These are phyloP conservation scores for Labeo calbasu DNA, from an alignment of 2,797 vertebrate species.

Conservation along the genomic window DNA sequence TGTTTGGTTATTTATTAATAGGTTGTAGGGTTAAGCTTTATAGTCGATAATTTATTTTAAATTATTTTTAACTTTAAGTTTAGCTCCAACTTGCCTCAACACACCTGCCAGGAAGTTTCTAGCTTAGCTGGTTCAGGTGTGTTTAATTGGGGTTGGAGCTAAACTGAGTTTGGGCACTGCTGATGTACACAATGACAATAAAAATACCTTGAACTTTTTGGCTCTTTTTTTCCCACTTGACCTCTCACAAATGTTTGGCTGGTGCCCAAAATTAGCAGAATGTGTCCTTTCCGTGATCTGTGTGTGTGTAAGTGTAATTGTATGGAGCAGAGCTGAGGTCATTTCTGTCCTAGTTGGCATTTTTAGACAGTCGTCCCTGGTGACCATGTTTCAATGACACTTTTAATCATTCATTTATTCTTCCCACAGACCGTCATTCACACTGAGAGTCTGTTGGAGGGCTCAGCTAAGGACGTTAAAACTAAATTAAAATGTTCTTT, in stretches of 20 bases:
- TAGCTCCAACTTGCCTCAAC: too few species aligned
- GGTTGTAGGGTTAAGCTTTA: too few species aligned
- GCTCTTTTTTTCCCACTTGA: neutral
- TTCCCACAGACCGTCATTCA: conserved; percentile 20
- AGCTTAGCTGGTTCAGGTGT: too few species aligned
- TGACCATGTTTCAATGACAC: conserved; percentile 35
- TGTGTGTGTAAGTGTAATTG: neutral
- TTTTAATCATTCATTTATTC: conserved; percentile 39
- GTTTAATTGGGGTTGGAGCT: too few species aligned
- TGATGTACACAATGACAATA: too few species aligned
- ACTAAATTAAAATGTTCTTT: conserved; percentile 2
- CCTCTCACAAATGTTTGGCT: neutral
- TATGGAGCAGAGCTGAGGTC: conserved; percentile 5
- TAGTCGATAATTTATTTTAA: too few species aligned
- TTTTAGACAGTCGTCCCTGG: conserved; percentile 20
- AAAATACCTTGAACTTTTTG: neutral
- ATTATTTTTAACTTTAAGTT: too few species aligned
- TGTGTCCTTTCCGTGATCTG: neutral
- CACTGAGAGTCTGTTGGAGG: conserved; percentile 2
- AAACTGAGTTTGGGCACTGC: too few species aligned
- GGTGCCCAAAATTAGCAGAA: conserved; percentile 6
- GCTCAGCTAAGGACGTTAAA: neutral
- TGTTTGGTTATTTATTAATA: too few species aligned
- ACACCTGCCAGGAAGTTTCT: too few species aligned
- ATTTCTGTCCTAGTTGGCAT: neutral